phyloP scores from a whole-genome alignment of 1,140 invertebrate genomes.

The Grapholita molesta region DNA sequence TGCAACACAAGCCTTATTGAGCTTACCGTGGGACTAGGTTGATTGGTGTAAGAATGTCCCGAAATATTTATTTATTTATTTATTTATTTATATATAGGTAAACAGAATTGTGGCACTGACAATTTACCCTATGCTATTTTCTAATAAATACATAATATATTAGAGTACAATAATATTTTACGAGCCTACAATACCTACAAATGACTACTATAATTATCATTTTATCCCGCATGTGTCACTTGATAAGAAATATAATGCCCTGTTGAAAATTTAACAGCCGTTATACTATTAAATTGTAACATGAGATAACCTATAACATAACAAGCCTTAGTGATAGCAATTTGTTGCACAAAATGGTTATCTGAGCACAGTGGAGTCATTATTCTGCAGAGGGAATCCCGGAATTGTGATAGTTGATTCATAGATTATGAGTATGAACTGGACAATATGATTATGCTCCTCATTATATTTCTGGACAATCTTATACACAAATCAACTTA shows the following conservation, averaged over 20 bases:
- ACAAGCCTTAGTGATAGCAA: neutral
- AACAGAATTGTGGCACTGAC: too few relatives aligned
- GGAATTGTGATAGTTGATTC: neutral
- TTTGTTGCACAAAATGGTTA: neutral
- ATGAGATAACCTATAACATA: neutral
- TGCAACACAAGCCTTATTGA: too few relatives aligned
- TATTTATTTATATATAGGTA: too few relatives aligned
- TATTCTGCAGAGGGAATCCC: neutral
- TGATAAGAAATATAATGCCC: neutral
- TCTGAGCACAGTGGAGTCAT: neutral
- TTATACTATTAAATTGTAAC: neutral
- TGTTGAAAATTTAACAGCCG: neutral
- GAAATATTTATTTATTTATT: too few relatives aligned
- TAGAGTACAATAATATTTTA: too few relatives aligned
- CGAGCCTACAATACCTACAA: too few relatives aligned
- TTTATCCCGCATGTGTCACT: neutral
- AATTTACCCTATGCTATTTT: too few relatives aligned
- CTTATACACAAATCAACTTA: too few relatives aligned
- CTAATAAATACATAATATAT: too few relatives aligned
- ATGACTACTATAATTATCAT: too few relatives aligned
- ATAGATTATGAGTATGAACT: neutral
- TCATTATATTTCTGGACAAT: conserved; percentile 10
- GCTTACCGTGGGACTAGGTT: too few relatives aligned
- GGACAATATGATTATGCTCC: neutral
- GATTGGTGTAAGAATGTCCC: too few relatives aligned